These are phyloP conservation scores for Perithous albicinctus DNA, from an alignment of 2,888 invertebrate species.

Conservation along the genomic window DNA sequence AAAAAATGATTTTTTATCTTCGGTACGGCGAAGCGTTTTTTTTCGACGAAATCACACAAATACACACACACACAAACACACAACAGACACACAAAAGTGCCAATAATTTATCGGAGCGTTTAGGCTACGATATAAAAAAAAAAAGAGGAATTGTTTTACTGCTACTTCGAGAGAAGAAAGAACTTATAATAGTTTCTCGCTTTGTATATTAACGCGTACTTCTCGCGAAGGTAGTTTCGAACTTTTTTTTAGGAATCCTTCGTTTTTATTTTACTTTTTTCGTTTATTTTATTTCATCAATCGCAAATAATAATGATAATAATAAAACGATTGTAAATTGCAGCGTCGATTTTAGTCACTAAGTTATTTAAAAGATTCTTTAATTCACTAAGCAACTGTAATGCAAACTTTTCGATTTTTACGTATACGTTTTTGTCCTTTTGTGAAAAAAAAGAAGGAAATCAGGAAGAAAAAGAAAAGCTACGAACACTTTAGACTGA, in stretches of 20 bases:
- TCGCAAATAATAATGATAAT: slow-evolving; percentile 50
- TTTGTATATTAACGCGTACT: slow-evolving; percentile 80
- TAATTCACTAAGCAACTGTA: slow-evolving; percentile 52
- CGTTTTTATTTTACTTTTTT: slow-evolving; percentile 47
- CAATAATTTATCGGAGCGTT: slow-evolving; percentile 30
- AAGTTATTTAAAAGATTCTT: slow-evolving; percentile 58
- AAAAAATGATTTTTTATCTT: not conserved
- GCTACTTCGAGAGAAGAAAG: slow-evolving; percentile 55
- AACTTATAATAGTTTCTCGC: slow-evolving; percentile 71
- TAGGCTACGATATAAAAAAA: slow-evolving; percentile 55
- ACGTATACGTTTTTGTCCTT: slow-evolving; percentile 42
- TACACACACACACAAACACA: not conserved
- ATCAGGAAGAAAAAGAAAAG: slow-evolving; percentile 12
- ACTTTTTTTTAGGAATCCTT: slow-evolving; percentile 57
- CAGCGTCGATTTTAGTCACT: slow-evolving; percentile 68
- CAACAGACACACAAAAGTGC: not conserved
- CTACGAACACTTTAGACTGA: slow-evolving; percentile 49
- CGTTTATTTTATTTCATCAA: slow-evolving; percentile 30
- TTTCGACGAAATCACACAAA: not conserved
- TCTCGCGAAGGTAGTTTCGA: slow-evolving; percentile 58
- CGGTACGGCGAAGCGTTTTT: not conserved
- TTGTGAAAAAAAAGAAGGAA: slow-evolving; percentile 56
- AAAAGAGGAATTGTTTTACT: slow-evolving; percentile 32
- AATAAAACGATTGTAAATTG: slow-evolving; percentile 66
- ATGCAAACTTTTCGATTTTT: slow-evolving; percentile 45